Conservation (phyloP, 2,888 invertebrate species). For the Latrodectus elegans region DNA sequence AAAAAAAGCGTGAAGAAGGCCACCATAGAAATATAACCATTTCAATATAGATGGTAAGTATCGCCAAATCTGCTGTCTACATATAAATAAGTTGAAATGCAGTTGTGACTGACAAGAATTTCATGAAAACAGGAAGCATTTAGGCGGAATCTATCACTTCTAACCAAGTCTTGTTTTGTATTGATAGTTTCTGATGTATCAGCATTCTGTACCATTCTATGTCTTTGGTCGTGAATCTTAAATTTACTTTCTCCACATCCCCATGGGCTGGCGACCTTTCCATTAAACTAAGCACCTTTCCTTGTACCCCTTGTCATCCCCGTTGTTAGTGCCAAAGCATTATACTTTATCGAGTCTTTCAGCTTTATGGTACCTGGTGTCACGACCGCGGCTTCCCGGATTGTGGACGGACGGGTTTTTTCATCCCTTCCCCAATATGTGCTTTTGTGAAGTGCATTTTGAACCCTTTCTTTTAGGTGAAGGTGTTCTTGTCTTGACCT, state of each 20-base stretch:
- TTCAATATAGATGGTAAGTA: too few species aligned
- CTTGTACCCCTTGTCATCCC: conserved; percentile 43
- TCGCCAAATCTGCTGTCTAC: too few species aligned
- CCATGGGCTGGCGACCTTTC: conserved; percentile 35
- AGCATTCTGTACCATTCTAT: neutral
- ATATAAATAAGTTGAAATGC: too few species aligned
- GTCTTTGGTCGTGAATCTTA: neutral
- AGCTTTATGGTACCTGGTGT: conserved; percentile 11
- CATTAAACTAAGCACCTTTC: conserved; percentile 31
- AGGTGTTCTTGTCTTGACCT: conserved; percentile 58
- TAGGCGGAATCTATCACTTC: too few species aligned
- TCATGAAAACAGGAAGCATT: too few species aligned
- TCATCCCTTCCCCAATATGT: neutral
- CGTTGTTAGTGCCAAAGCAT: conserved; percentile 30
- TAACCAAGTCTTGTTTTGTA: too few species aligned
- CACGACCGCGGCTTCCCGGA: conserved; percentile 24
- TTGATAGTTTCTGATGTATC: too few species aligned
- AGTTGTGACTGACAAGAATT: too few species aligned
- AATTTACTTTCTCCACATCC: conserved; percentile 21
- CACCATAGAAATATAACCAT: too few species aligned
- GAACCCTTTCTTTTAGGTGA: conserved; percentile 41
- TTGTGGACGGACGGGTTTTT: conserved; percentile 42
- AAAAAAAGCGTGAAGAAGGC: too few species aligned
- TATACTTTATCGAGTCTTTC: conserved; percentile 25
- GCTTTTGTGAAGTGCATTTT: conserved; percentile 17